A percentile compares a stretch with the other conserved stretches of the same genome.
Conservation (phyloP, 1,140 invertebrate species). For the Ctenoplectra terminalis region DNA sequence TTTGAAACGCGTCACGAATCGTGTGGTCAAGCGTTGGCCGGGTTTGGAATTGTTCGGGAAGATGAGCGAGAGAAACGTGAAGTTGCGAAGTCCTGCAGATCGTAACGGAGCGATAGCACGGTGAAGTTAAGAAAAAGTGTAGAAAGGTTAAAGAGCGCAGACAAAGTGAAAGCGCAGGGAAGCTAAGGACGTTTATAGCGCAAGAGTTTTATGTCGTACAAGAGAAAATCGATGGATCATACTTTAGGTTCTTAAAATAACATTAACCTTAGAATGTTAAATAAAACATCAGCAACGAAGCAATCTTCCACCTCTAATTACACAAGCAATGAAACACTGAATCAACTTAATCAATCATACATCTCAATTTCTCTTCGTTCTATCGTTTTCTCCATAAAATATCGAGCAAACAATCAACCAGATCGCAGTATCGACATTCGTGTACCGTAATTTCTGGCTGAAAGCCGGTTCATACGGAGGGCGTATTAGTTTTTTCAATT, state of each 20-base stretch:
- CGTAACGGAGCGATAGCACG: not conserved
- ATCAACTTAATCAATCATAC: not conserved
- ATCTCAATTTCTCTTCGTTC: not conserved
- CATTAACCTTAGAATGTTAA: too few relatives aligned
- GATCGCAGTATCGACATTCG: not conserved
- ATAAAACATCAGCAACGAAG: too few relatives aligned
- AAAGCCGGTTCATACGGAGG: not conserved
- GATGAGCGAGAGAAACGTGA: slow-evolving; percentile 5
- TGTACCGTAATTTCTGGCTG: slow-evolving; percentile 15
- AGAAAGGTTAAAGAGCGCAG: slow-evolving; percentile 8
- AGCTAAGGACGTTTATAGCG: not conserved
- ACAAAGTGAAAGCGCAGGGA: not conserved
- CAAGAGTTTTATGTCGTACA: not conserved
- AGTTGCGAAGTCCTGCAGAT: not conserved
- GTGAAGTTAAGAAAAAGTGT: not conserved
- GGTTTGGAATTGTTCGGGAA: not conserved
- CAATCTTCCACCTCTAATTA: too few relatives aligned
- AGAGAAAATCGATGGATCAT: not conserved
- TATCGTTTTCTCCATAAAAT: not conserved
- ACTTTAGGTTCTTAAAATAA: too few relatives aligned
- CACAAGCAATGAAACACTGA: too few relatives aligned
- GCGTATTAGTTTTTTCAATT: slow-evolving; percentile 13
- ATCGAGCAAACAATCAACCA: slow-evolving; percentile 4
- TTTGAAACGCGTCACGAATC: too few relatives aligned
- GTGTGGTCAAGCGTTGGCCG: not conserved